phyloP scores from a whole-genome alignment of 2,797 vertebrate genomes.

The Poeciliopsis paucimaculata region DNA sequence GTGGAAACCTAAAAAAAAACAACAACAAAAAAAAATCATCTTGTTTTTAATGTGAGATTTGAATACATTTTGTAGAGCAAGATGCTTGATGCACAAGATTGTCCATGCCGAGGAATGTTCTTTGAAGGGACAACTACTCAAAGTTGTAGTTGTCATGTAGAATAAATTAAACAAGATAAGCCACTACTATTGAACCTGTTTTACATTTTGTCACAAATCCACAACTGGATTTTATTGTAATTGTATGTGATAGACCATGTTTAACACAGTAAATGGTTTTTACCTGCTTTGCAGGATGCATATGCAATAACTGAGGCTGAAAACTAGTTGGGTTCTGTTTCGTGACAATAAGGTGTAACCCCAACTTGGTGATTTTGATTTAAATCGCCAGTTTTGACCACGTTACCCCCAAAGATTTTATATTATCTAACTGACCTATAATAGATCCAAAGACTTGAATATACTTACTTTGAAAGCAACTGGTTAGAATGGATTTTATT shows the following conservation, averaged over 20 bases:
- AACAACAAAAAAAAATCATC: not conserved
- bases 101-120: not conserved
- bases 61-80: not conserved
- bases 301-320: not conserved
- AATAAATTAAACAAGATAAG: not conserved
- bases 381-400: not conserved
- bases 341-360: not conserved
- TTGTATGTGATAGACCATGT: not conserved
- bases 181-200: not conserved
- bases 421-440: too few relatives aligned
- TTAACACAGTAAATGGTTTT: too few relatives aligned
- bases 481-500: not conserved
- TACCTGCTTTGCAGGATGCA: not conserved
- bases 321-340: not conserved
- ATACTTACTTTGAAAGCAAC: not conserved
- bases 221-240: not conserved
- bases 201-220: not conserved
- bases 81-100: too few relatives aligned
- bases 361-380: not conserved
- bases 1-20: conserved; percentile 1
- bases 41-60: not conserved
- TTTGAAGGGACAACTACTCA: not conserved
- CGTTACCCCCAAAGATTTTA: too few relatives aligned
- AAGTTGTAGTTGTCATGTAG: not conserved
- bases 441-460: too few relatives aligned